These are phyloP conservation scores for Tipula helvola DNA, from an alignment of 2,888 invertebrate genomes.

Conservation along the genomic window DNA sequence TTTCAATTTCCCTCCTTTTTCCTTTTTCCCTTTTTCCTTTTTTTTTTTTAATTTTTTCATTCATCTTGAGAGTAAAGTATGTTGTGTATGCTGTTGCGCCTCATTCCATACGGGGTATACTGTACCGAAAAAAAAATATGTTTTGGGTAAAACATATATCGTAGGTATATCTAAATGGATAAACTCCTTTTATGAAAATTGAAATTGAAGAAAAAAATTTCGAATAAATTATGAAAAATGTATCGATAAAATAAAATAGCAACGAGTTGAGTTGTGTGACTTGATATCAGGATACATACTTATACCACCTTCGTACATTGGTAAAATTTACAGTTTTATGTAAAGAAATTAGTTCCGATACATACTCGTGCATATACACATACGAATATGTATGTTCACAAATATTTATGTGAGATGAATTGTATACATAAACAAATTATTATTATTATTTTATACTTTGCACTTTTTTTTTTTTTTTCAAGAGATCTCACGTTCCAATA, in stretches of 20 bases:
- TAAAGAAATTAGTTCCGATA: background rate
- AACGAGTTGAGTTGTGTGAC: background rate
- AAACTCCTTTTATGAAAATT: conserved; percentile 4
- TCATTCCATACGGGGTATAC: background rate
- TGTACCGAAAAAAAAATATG: background rate
- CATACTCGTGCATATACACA: background rate
- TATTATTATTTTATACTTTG: background rate
- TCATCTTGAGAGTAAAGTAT: background rate
- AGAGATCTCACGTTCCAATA: background rate
- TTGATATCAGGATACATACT: background rate
- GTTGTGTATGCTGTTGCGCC: background rate
- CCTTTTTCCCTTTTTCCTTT: background rate
- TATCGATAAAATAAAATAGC: background rate
- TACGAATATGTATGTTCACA: background rate
- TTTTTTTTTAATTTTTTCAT: background rate
- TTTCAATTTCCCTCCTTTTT: background rate
- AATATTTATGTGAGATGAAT: background rate
- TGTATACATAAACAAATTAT: conserved; percentile 4
- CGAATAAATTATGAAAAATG: background rate
- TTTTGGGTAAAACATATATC: background rate
- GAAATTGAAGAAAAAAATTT: background rate
- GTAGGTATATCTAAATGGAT: background rate
- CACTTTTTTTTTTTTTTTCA: background rate
- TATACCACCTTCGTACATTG: background rate
- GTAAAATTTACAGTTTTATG: background rate